Conservation (phyloP, 35 echinoderm and acorn worm genomes). For the Holothuria glaberrima region DNA sequence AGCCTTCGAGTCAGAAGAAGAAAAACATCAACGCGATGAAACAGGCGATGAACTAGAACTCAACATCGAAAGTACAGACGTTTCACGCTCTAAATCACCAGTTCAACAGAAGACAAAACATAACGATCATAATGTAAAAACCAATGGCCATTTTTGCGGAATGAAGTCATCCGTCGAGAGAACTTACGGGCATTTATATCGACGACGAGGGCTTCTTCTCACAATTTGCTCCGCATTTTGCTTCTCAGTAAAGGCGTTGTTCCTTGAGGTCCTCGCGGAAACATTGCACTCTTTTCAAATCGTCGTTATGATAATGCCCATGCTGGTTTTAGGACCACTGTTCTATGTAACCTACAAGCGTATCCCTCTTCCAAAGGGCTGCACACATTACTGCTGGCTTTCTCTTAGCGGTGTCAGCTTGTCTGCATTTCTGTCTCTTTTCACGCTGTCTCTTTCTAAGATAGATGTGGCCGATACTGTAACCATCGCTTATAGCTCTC, state of each 20-base stretch:
- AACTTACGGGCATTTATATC: too few relatives aligned
- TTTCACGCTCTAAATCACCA: too few relatives aligned
- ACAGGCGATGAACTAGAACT: too few relatives aligned
- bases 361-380: neutral
- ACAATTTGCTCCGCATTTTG: neutral
- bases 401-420: neutral
- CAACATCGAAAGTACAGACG: too few relatives aligned
- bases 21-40: too few relatives aligned
- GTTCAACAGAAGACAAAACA: too few relatives aligned
- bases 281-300: neutral
- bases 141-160: too few relatives aligned
- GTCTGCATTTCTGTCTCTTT: neutral
- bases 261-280: neutral
- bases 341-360: neutral
- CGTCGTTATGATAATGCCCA: constrained; percentile 15
- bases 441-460: neutral
- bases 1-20: too few relatives aligned
- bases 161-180: too few relatives aligned
- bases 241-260: neutral
- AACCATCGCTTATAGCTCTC: neutral
- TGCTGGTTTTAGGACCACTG: neutral
- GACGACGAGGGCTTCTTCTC: neutral
- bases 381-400: neutral
- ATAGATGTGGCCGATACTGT: constrained; percentile 18
- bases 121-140: too few relatives aligned